Evolutionary conservation across 2,888 invertebrate species (phyloP), one percentile per base, ranked within the genome.

Genomic region (Drosophila putrida): DNA sequence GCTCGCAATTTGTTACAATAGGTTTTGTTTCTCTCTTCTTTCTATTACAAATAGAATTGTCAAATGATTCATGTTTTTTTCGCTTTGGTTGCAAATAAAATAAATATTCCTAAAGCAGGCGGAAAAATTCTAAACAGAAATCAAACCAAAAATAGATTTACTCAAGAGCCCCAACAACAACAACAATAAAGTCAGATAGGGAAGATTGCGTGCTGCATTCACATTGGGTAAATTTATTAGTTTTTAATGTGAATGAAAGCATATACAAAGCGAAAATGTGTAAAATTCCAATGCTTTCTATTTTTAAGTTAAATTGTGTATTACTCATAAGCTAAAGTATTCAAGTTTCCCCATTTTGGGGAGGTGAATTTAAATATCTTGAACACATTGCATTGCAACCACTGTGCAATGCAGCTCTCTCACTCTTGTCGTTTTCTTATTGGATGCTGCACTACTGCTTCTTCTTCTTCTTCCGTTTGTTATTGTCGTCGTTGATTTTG

Each of bases 61-160:
- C 57, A 62, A 72, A 73, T 74, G 74, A 75, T 63, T 66, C 76
- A 67, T 75, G 46, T 49, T 44, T 60, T 51, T 44, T 25, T 53
- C 49, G 20, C 25, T 44, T 27, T 50, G 5, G 33, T 38, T 50
- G 27, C 44, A 50, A 50, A 50, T 25, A 50, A 46, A 54, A 47
- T 33, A 43, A 20, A 44, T 50, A 51, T 64, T 60, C 75, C 79
- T 69, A 75, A 79, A 47, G 50, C 31, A 62, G 64, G 39, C 59
- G 39, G 35, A 58, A 64, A 54, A 62, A 33, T 49, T 62, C 49
- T 28, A 47, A 63, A 64, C 46, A 15, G 33, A 64, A 78, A 50
- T 75, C 15, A 39, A 64, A 33, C 50, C 61, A 69, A 61, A 68
- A 64, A 75, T 78, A 75, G 75, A 68, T 55, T 44, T 25, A 49